Base-by-base conservation (phyloP, 2,797 vertebrate species). In the Chiroxiphia lanceolata region DNA sequence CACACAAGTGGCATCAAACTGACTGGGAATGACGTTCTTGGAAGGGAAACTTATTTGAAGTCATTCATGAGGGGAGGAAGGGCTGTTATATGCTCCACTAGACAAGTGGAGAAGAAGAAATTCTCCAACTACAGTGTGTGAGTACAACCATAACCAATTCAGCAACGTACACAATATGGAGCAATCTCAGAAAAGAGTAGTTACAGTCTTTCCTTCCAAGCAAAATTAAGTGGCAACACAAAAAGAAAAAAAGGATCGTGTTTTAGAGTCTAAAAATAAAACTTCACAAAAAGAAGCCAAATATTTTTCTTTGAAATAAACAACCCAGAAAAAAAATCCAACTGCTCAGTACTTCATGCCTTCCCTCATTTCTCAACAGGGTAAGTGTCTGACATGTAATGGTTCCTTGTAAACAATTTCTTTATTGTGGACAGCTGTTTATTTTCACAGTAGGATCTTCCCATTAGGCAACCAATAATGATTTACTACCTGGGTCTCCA, bases 401-500 rank as follows among this genome's bases (percentile, higher is more conserved):
- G 42, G 61, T 38, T 95, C 91, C 81, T 84, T 96, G 93, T 90
- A 95, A 96, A 90, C 86, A 90, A 89, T 77, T 75, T 74, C 78
- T 90, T 93, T 87, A 92, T 51, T 87, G 65, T 76, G 78, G 94
- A 94, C 90, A 94, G 89, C 67, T 93, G 84, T 96, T 96, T 95
- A 94, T 93, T 96, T 96, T 96, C 96, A 95, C 94, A 81, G 91
- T 72, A 90, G 72, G 89, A 87, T 87, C 75, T 77, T 89, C 84
- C 72, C 84, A 85, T 91, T 83, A 96, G 83, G 91, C 50, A 83
- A 69, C 89, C 48, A 87, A 14, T 83, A 95, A 95, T 89, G 64
- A 94, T 85, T 95, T 94, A 89, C 56, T 94, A 91, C 89, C 89
- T 91, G 61, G 23, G 38, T 85, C 82, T 89, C 79, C 65, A 83